Evolutionary conservation across 2,888 invertebrate genomes (phyloP).

Genomic region (Dysmachus trigonus): DNA sequence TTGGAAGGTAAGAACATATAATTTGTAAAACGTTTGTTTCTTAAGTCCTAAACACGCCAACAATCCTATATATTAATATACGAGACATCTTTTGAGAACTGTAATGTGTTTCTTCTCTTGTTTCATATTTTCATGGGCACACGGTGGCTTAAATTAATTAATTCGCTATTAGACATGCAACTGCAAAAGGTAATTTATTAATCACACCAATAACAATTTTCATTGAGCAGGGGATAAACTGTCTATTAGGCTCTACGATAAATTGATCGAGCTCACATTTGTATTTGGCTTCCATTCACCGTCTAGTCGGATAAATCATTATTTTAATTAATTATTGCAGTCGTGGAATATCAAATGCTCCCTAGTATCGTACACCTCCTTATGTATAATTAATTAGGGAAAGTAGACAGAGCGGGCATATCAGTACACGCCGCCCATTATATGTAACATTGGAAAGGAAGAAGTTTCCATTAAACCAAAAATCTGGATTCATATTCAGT

Average conservation of each 20-base stretch:
- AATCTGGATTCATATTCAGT: neutral
- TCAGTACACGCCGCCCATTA: neutral
- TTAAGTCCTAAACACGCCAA: no score
- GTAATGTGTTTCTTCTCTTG: no score
- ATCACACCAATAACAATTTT: neutral
- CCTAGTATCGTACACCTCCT: neutral
- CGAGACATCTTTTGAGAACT: no score
- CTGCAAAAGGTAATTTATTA: neutral
- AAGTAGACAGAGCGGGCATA: neutral
- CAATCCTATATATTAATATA: no score
- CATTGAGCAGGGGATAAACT: neutral
- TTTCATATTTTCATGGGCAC: no score
- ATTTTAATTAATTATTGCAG: constrained; percentile 9
- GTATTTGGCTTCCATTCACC: neutral
- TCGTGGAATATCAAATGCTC: neutral
- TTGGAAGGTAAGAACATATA: no score
- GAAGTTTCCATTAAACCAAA: neutral
- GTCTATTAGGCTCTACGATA: neutral
- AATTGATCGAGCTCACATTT: neutral
- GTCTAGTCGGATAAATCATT: neutral
- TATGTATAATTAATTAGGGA: neutral
- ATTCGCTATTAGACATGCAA: neutral
- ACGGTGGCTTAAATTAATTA: neutral
- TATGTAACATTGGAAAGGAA: neutral
- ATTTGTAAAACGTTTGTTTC: no score